Conservation (phyloP, 2,888 invertebrate species). For the Arge pagana region DNA sequence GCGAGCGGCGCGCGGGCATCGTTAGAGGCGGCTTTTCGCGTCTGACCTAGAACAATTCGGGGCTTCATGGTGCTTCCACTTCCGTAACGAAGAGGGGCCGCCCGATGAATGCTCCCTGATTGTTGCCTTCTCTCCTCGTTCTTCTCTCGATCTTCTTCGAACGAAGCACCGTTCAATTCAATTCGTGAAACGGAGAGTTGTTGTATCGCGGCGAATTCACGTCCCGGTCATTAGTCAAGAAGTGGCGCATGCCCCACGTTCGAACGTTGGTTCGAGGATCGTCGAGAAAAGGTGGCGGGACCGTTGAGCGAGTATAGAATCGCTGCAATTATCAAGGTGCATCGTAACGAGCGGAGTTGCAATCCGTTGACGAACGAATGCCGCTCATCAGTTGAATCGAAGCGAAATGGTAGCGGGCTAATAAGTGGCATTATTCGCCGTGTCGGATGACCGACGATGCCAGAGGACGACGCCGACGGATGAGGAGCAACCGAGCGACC, state of each 20-base stretch:
- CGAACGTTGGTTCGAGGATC: conserved; percentile 1
- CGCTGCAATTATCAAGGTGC: too few species aligned
- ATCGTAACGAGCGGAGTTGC: conserved; percentile 27
- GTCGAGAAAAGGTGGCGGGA: neutral
- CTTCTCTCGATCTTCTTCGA: too few species aligned
- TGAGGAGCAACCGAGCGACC: neutral
- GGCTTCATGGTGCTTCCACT: conserved; percentile 4
- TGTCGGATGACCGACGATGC: neutral
- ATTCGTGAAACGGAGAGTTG: conserved; percentile 20
- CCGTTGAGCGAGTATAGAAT: too few species aligned
- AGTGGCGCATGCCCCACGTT: conserved; percentile 30
- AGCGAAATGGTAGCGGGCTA: conserved; percentile 47
- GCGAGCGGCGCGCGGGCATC: neutral
- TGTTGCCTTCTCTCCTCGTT: conserved; percentile 26
- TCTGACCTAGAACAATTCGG: conserved; percentile 16
- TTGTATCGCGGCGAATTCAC: neutral
- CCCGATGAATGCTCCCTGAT: conserved; percentile 29
- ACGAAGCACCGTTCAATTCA: conserved; percentile 24
- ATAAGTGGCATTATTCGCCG: conserved; percentile 40
- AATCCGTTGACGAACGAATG: conserved; percentile 28
- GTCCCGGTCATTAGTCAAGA: conserved; percentile 32
- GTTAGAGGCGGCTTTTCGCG: neutral
- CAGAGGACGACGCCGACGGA: neutral
- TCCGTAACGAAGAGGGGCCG: too few species aligned
- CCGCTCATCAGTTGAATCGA: conserved; percentile 50